Evolutionary conservation across 2,113 vertebrate species (phyloP), one percentile per base, ranked within the genome.

Genomic region (Plectropomus leopardus): DNA sequence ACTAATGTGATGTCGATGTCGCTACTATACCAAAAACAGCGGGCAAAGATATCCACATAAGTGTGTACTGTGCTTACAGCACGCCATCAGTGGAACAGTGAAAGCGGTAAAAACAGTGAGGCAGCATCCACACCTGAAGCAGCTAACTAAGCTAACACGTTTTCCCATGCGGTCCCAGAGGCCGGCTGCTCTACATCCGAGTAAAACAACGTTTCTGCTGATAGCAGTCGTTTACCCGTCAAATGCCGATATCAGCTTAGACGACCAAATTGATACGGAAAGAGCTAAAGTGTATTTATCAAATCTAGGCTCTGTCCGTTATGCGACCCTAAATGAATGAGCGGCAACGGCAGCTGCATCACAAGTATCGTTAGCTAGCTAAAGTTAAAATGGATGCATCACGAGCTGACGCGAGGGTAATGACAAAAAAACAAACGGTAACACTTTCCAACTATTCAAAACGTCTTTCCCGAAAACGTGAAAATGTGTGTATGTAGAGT

Each of bases 331-430:
- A 24, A 72, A 84, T 85, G 68, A 87, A 77, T 68, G 82, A 55
- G 47, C 50, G 34, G 34, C 24, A 28, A 28, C 50, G 42, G 42
- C 24, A 28, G 23, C 21, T 10, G 65, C 23, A 55, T 40, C 13
- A 48, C 14, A 11, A 23, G 59, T 51, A 63, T 42, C 61, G 53
- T 4, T 55, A 9, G 24, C 53, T n/a, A 50, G 45, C 64, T 16
- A 9, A 55, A 79, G 60, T 68, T 90, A 90, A 92, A 88, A 92
- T 92, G 90, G 87, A 89, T 58, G 85, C 85, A 78, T 57, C 67
- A 42, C 13, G n/a, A 50, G 28, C 30, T 65, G 28, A 7, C 65
- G 32, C 68, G 34, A 50, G 72, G 24, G 21, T 23, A 40, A 21
- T 4, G 7, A 50, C 2, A 44, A 28, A 68, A 36, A 4, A 2